Conservation (phyloP, 92 coral and sea anemone genomes). For the Hydrozoanthus gracilis region DNA sequence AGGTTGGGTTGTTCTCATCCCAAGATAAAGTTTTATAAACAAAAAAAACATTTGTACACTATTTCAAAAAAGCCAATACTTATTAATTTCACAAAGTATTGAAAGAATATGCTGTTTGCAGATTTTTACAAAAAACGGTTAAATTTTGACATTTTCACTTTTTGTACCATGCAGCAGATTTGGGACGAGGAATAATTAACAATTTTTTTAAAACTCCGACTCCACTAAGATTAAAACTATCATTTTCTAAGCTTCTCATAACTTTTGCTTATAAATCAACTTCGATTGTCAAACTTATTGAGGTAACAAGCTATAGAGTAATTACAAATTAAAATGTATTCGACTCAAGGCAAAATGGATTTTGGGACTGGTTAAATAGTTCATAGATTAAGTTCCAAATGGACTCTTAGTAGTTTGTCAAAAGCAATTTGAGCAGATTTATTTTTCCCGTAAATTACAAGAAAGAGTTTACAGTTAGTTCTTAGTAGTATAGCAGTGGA, state of each 20-base stretch:
- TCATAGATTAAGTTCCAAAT: neutral
- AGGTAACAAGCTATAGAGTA: neutral
- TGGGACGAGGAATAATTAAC: neutral
- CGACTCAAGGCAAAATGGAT: neutral
- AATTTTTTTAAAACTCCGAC: neutral
- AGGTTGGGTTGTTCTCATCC: no score
- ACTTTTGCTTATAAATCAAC: neutral
- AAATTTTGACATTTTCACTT: no score
- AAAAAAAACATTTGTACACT: no score
- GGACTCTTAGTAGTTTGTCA: neutral
- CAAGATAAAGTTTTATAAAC: no score
- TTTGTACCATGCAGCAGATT: no score
- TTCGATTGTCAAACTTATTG: neutral
- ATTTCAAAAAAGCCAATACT: no score
- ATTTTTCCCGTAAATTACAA: neutral
- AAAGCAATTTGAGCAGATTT: neutral
- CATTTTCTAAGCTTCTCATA: neutral
- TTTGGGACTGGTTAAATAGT: neutral
- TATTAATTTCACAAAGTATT: no score
- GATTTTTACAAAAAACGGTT: no score
- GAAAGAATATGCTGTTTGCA: no score
- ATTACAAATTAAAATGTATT: neutral
- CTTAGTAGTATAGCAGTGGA: neutral
- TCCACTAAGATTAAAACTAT: neutral
- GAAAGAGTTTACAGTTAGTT: neutral